Base-by-base conservation (phyloP, 2,888 invertebrate genomes). In the Tolmerus cingulatus region DNA sequence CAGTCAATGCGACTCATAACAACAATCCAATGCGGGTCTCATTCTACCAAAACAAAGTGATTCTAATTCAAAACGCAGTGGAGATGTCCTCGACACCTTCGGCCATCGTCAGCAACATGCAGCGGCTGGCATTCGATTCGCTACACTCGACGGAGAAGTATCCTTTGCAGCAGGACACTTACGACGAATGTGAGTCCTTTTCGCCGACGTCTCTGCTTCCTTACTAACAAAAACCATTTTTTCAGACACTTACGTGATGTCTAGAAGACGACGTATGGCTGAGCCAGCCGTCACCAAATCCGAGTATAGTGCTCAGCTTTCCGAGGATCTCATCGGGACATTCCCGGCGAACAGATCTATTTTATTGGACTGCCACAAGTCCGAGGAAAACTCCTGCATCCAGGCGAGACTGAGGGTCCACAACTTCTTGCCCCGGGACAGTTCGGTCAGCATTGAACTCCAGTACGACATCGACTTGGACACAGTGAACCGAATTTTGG, bases 281-380 rank as follows among this genome's bases (percentile, higher is more conserved):
- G 90, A 90, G 4, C 78, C 91, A 74, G 90, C 90, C 1, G 90
- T 90, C 40, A 90, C 91, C 37, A 90, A 91, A 40, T 90, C 90
- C 88, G 92, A 92, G 51, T 92, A 92, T 46, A 91, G 91, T 76
- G 55, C 82, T 12, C 57, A 92, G 74, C 90, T 92, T 3, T 90
- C 90, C 86, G 92, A 92, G 0, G 92, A 92, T 57, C 89, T 92
- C 5, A 91, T 91, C 86, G 92, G 91, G 3, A 90, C 90, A 16
- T 79, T 92, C 51, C 92, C 93, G 0, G 90, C 91, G 3, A 93
- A 93, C 89, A 91, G 93, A n/a, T 92, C 93, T 7, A 92, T 93
- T 81, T 91, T 92, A 4, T 93, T 93, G 88, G 92, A 92, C 88
- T 93, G 93, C 86, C 89, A 91, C 40, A 91, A 92, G 89, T 90